Percentiles rank a stretch among this genome's conserved stretches.
Conservation (phyloP, 2,797 vertebrate species). For the Uromys caudimaculatus region DNA sequence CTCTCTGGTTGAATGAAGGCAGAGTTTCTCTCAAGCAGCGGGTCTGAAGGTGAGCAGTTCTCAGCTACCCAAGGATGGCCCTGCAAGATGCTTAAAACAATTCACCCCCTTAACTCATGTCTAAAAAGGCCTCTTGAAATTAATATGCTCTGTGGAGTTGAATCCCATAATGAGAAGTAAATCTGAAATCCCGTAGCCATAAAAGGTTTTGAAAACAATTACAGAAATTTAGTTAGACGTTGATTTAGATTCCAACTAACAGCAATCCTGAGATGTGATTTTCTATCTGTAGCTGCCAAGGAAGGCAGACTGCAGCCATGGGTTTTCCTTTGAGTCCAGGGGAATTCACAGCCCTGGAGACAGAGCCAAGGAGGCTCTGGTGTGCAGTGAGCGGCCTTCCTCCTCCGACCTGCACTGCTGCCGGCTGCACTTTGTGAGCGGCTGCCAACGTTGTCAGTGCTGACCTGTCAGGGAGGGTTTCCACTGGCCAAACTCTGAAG, state of each 20-base stretch:
- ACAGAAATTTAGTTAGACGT: constrained; percentile 35
- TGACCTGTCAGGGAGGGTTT: constrained; percentile 97
- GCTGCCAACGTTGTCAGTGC: constrained; percentile 93
- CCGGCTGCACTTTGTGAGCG: constrained; percentile 86
- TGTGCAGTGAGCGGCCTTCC: constrained; percentile 84
- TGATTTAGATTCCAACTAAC: constrained; percentile 59
- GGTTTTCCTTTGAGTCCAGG: neutral
- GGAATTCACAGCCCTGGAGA: neutral
- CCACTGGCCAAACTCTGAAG: constrained; percentile 92
- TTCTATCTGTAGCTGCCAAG: constrained; percentile 33
- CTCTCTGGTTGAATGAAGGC: constrained; percentile 14
- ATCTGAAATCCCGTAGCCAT: constrained; percentile 16
- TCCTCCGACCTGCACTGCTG: constrained; percentile 83
- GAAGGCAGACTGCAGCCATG: constrained; percentile 2
- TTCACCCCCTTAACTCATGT: constrained; percentile 58
- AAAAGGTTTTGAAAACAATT: constrained; percentile 40
- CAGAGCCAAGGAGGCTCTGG: constrained; percentile 84
- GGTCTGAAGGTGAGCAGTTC: neutral
- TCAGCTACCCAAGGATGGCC: constrained; percentile 37
- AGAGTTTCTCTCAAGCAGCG: neutral
- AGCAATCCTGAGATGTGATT: constrained; percentile 27
- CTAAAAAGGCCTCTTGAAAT: constrained; percentile 65
- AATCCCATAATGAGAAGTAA: constrained; percentile 41
- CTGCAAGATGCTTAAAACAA: constrained; percentile 23
- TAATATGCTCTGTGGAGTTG: constrained; percentile 56